A percentile compares a stretch with the other conserved stretches of the same genome.
These are phyloP conservation scores for Caenorhabditis becei DNA, from an alignment of 2,888 invertebrate genomes.

Conservation along the genomic window DNA sequence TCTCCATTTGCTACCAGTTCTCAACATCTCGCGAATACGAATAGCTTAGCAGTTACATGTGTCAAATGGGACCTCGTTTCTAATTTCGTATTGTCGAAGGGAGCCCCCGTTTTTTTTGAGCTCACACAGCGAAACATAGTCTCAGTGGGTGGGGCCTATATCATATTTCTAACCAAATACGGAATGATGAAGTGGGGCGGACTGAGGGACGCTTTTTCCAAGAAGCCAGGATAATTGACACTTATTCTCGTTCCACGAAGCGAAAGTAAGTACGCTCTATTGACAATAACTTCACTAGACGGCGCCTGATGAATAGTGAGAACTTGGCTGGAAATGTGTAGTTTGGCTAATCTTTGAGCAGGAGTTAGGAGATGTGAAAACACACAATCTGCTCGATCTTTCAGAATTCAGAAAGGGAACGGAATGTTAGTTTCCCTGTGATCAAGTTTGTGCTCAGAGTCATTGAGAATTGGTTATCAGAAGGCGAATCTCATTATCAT, in stretches of 20 bases:
- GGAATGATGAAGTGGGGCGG: constrained; percentile 7
- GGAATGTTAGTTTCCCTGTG: no score
- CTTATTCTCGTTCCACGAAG: neutral
- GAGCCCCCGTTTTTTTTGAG: neutral
- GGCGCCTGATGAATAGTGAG: no score
- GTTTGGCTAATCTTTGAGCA: no score
- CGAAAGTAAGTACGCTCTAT: neutral
- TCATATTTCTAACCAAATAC: constrained; percentile 55
- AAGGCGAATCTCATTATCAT: no score
- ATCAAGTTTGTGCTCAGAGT: no score
- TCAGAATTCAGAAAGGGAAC: no score
- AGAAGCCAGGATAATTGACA: neutral
- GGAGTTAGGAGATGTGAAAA: no score
- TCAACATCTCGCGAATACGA: neutral
- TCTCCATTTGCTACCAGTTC: neutral
- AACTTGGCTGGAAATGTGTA: no score
- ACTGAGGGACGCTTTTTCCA: neutral
- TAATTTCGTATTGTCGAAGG: constrained; percentile 13
- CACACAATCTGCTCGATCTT: no score
- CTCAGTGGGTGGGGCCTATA: constrained; percentile 3
- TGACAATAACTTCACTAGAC: neutral
- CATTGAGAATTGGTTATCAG: no score
- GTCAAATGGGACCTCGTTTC: neutral
- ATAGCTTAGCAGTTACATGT: neutral
- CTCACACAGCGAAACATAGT: neutral